These are phyloP conservation scores for Amorpha juglandis DNA, from an alignment of 2,888 invertebrate genomes.

Conservation along the genomic window DNA sequence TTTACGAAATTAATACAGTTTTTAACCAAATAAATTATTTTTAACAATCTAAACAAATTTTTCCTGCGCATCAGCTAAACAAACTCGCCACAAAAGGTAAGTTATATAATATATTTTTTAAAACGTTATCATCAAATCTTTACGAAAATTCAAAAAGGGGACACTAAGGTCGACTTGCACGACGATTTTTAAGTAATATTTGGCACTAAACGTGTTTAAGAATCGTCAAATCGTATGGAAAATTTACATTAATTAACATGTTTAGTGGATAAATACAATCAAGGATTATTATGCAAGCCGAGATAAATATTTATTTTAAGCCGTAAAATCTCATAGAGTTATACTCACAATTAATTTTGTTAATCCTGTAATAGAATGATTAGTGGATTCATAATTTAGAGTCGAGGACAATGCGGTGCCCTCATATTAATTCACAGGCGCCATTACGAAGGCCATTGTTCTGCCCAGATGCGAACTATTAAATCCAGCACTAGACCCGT, in stretches of 20 bases:
- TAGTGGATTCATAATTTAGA: slow-evolving; percentile 9
- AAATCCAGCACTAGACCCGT: slow-evolving; percentile 55
- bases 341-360: slow-evolving; percentile 11
- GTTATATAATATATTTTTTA: too few species aligned
- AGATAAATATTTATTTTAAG: not conserved
- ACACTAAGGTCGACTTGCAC: too few species aligned
- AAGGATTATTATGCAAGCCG: too few species aligned
- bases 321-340: not conserved
- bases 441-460: slow-evolving; percentile 52
- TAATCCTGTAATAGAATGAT: slow-evolving; percentile 11
- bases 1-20: not conserved
- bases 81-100: too few species aligned
- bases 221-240: too few species aligned
- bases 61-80: too few species aligned
- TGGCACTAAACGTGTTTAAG: too few species aligned
- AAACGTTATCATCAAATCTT: too few species aligned
- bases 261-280: too few species aligned
- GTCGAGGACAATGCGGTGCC: slow-evolving; percentile 18
- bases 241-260: too few species aligned
- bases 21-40: not conserved
- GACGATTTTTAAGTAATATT: too few species aligned
- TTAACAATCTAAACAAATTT: not conserved
- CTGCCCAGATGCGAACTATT: slow-evolving; percentile 53
- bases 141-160: too few species aligned
- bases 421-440: slow-evolving; percentile 18